Evolutionary conservation across 30 jellyfish, hydroid and myxozoan genomes (phyloP), one percentile per base, ranked within the genome.

Genomic region (Pseudorhiza aurosa): DNA sequence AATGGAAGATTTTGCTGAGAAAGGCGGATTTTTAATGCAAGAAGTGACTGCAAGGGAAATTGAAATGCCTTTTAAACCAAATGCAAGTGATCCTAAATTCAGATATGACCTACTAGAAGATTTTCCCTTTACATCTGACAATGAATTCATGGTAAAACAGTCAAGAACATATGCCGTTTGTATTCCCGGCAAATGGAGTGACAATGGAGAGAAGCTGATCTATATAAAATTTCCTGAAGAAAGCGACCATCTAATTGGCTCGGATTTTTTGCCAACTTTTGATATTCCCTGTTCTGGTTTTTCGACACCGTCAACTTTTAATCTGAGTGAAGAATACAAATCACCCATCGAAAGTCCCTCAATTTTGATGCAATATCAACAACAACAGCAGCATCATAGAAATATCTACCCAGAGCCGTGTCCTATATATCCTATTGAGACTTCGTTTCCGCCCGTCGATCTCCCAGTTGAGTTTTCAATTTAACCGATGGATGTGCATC

Each of bases 391-490:
- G 3, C 71, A 75, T 65, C 71, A 75, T 65, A 43, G 6, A 14
- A 64, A 57, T 6, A 64, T 78, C 37, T 78, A 78, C 39, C 82
- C 75, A 15, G 80, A 50, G 45, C 90, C 87, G n/a, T 75, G 77
- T 75, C 87, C 87, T 29, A 45, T 75, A 5, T 57, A 55, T 42
- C 77, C 87, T 7, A 29, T 75, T 30, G 87, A 75, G 29, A 19
- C 77, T 21, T 75, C 87, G 21, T 75, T 75, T 55, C 87, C 87
- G 8, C 87, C 87, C n/a, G 87, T 75, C 6, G 77, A 75, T 39
- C 40, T 75, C 1, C 77, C 87, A 0, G 77, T 75, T 8, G 77
- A 75, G 4, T 75, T 53, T 56, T 24, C 42, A 29, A 49, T 39
- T 12, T 55, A 43, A 53, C 40, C 45, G 1, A n/a, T n/a, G n/a